phyloP scores from a whole-genome alignment of 2,113 vertebrate species.

The Pangasianodon hypophthalmus region DNA sequence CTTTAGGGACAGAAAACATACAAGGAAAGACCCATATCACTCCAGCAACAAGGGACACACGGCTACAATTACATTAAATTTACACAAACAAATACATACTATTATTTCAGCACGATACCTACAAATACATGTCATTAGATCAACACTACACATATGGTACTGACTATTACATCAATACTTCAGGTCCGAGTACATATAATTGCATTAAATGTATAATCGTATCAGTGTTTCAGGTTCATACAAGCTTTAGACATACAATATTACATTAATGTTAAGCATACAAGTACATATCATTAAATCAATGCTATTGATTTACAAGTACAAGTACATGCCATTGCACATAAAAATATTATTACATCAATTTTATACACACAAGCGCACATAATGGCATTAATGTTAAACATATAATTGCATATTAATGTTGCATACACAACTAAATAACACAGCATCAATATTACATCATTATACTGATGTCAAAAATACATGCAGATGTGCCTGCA shows the following conservation, averaged over 20 bases:
- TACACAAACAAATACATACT: neutral
- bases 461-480: neutral
- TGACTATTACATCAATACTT: conserved; percentile 10
- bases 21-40: neutral
- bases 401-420: neutral
- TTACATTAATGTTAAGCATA: neutral
- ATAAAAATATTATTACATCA: neutral
- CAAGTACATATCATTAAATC: neutral
- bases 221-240: neutral
- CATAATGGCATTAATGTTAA: neutral
- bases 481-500: neutral
- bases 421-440: neutral
- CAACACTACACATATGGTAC: neutral
- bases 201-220: neutral
- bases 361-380: too few relatives aligned
- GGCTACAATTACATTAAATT: neutral
- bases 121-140: neutral
- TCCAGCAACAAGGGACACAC: neutral
- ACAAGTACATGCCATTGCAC: neutral
- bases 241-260: neutral
- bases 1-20: neutral
- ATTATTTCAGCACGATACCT: neutral
- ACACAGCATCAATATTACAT: neutral
- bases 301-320: neutral
- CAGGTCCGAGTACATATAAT: neutral